Base-by-base conservation (phyloP, 1,140 invertebrate genomes). In the Hyles euphorbiae region DNA sequence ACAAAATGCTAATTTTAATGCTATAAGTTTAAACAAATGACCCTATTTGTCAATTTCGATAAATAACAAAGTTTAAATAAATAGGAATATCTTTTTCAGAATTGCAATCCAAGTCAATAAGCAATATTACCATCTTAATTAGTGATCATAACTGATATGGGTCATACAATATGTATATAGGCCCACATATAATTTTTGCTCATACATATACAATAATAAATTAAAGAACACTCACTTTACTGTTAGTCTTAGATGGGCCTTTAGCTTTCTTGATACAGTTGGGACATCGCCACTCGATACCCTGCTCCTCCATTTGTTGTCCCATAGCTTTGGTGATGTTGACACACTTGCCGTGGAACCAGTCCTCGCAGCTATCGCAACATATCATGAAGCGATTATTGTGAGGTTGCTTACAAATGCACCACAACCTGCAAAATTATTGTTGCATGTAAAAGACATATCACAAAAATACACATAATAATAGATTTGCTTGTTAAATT, bases 361-460 rank as follows among this genome's bases (percentile, higher is more conserved):
- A 99, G 74, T 98, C 97, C 81, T 98, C 95, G 87, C 98, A 99
- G 1, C 92, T 92, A 85, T 99, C 98, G 83, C 98, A 99, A 79
- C 96, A 97, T 76, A 99, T 99, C 98, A 99, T 99, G 82, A 99
- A 99, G 36, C 97, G 92, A 88, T 98, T 98, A 73, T 98, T 97
- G 81, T 99, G 97, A 0, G 97, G 98, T 74, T 97, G 95, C 72
- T 95, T 94, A 81, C 98, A 99, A 74, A 98, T 96, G 84, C 98
- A 99, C 97, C 97, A 99, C 32, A 98, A 89, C 70, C 89, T 90
- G 58, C 65, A 76, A 61, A 60, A 58, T 43, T 49, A 55, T 53
- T 40, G 11, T 50, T 57, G 32, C 48, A 22, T 22, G 22, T 22
- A 22, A 22, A 22, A 22, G 2, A 22, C n/a, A 22, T 22, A 22